Conservation (phyloP, 2,888 invertebrate species). For the Liopterus haemorrhoidalis region DNA sequence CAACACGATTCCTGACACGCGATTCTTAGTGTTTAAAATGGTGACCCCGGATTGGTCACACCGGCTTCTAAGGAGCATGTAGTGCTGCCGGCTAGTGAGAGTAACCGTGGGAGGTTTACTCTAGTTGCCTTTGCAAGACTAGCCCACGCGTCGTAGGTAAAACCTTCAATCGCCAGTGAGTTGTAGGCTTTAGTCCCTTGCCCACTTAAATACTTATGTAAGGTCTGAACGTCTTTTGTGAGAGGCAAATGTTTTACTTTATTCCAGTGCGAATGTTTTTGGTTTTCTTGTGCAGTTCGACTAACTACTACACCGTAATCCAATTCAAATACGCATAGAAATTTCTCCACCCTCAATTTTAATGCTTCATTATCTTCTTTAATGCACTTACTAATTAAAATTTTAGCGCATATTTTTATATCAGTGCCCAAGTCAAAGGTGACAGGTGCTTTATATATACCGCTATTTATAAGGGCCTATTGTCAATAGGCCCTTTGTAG, state of each 20-base stretch:
- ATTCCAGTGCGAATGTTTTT: conserved; percentile 1
- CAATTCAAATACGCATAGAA: background rate
- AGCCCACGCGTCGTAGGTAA: background rate
- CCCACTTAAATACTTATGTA: background rate
- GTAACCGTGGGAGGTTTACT: too few species aligned
- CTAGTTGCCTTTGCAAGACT: conserved; percentile 1
- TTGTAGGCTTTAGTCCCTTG: background rate
- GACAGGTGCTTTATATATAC: background rate
- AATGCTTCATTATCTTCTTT: background rate
- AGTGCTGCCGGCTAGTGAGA: too few species aligned
- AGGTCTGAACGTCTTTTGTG: background rate
- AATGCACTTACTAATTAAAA: background rate
- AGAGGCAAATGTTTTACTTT: background rate
- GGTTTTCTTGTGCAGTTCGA: background rate
- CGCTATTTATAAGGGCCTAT: too few species aligned
- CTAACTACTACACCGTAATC: background rate
- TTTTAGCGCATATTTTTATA: conserved; percentile 2
- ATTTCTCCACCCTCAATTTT: background rate
- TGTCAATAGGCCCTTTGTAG: too few species aligned
- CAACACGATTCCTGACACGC: too few species aligned
- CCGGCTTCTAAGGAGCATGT: too few species aligned
- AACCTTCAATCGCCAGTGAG: background rate
- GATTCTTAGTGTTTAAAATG: too few species aligned
- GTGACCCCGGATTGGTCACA: too few species aligned
- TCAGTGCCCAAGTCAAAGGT: background rate